Percentiles rank a stretch among this genome's conserved stretches.
phyloP scores from a whole-genome alignment of 2,888 invertebrate species.

The Frankliniella fusca region DNA sequence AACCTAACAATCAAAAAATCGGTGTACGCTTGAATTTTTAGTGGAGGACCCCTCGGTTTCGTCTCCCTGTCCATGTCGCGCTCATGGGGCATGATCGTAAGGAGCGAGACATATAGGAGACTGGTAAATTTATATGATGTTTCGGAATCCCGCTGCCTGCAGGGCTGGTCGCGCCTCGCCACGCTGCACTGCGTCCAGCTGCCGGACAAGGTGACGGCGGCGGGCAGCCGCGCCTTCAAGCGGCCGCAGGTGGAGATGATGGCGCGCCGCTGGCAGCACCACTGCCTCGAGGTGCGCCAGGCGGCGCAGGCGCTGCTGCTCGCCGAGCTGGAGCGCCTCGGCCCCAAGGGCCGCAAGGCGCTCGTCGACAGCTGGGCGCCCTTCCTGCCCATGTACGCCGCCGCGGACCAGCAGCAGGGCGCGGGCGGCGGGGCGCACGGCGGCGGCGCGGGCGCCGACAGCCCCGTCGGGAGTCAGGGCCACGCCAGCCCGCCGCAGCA shows the following conservation, averaged over 20 bases:
- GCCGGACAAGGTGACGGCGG: conserved; percentile 76
- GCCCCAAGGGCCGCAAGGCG: conserved; percentile 84
- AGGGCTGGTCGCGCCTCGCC: conserved; percentile 94
- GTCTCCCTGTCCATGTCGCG: too few relatives aligned
- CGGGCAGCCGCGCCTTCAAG: conserved; percentile 75
- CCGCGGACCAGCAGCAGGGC: conserved; percentile 56
- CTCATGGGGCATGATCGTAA: too few relatives aligned
- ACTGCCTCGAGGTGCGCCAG: conserved; percentile 91
- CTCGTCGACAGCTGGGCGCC: conserved; percentile 96
- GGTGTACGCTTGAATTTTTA: too few relatives aligned
- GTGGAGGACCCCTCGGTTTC: too few relatives aligned
- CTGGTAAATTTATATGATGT: too few relatives aligned
- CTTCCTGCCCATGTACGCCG: conserved; percentile 83
- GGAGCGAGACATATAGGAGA: too few relatives aligned
- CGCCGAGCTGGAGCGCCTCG: conserved; percentile 85
- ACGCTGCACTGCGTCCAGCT: conserved; percentile 93
- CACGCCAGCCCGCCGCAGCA: conserved; percentile 41
- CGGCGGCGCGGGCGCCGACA: conserved; percentile 46
- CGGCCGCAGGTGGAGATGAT: conserved; percentile 97
- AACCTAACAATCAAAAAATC: too few relatives aligned
- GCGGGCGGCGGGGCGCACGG: conserved; percentile 29
- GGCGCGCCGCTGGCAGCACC: conserved; percentile 97
- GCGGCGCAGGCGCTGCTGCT: conserved; percentile 93
- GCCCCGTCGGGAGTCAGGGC: conserved; percentile 48
- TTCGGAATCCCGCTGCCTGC: too few relatives aligned